Percentiles rank a stretch among this genome's conserved stretches.
Conservation (phyloP, 2,113 vertebrate genomes). For the Oreochromis spilurus region DNA sequence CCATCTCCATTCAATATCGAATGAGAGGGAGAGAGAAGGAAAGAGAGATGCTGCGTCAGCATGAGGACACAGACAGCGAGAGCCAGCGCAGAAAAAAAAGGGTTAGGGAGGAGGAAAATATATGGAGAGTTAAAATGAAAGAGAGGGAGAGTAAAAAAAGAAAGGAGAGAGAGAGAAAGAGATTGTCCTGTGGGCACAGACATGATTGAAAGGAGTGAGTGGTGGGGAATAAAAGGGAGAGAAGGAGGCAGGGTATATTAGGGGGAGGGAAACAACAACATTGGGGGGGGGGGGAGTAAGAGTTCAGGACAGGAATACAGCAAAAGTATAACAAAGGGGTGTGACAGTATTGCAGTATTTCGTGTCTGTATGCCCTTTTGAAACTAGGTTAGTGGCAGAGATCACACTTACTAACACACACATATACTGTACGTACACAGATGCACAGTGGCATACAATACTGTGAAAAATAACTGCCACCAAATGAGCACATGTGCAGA, state of each 20-base stretch:
- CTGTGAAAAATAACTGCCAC: background rate
- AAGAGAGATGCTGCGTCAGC: conserved; percentile 52
- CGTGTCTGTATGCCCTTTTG: background rate
- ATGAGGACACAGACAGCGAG: conserved; percentile 6
- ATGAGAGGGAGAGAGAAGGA: conserved; percentile 3
- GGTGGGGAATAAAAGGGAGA: conserved; percentile 17
- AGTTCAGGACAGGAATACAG: conserved; percentile 23
- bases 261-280: conserved; percentile 6
- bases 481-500: background rate
- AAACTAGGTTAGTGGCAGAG: conserved; percentile 58
- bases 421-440: background rate
- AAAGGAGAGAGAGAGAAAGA: background rate
- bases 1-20: conserved; percentile 53
- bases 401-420: background rate
- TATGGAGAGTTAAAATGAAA: conserved; percentile 11
- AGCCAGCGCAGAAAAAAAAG: background rate
- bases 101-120: background rate
- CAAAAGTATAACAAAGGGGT: conserved; percentile 22
- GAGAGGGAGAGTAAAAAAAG: background rate
- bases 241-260: background rate
- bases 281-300: background rate
- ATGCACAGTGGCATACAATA: background rate
- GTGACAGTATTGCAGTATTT: conserved; percentile 54
- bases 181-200: conserved; percentile 55
- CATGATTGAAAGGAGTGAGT: conserved; percentile 44